phyloP scores from a whole-genome alignment of 1,140 invertebrate genomes.

The Drosophila pruinosa region DNA sequence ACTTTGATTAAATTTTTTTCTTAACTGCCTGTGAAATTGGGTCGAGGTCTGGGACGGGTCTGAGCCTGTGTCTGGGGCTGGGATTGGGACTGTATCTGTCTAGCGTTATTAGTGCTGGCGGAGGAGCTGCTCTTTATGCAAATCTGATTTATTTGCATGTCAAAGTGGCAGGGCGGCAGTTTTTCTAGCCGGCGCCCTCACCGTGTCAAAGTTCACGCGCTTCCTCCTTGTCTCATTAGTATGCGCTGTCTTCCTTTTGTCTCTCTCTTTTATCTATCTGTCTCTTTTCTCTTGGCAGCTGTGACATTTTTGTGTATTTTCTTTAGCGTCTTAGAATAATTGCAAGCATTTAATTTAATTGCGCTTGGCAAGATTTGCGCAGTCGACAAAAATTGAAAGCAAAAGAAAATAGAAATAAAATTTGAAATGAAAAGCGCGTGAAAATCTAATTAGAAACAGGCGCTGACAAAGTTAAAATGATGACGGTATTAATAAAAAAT shows the following conservation, averaged over 20 bases:
- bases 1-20: background rate
- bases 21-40: background rate
- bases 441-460: constrained; percentile 72
- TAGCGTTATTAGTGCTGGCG: constrained; percentile 38
- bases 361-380: constrained; percentile 61
- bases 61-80: background rate
- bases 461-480: constrained; percentile 65
- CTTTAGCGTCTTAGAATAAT: constrained; percentile 71
- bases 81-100: background rate
- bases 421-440: constrained; percentile 62
- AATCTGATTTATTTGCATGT: constrained; percentile 82
- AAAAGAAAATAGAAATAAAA: constrained; percentile 22
- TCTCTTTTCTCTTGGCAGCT: background rate
- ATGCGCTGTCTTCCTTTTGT: background rate
- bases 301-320: constrained; percentile 57
- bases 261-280: background rate
- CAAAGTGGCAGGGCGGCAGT: constrained; percentile 59
- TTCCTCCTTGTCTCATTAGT: constrained; percentile 53
- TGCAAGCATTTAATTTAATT: constrained; percentile 80
- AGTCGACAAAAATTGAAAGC: constrained; percentile 17
- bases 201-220: constrained; percentile 54
- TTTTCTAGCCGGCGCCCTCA: constrained; percentile 23
- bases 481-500: constrained; percentile 36
- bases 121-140: constrained; percentile 60
- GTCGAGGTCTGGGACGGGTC: background rate